These are phyloP conservation scores for Sminthurinus aureus DNA, from an alignment of 2,888 invertebrate genomes.

Conservation along the genomic window DNA sequence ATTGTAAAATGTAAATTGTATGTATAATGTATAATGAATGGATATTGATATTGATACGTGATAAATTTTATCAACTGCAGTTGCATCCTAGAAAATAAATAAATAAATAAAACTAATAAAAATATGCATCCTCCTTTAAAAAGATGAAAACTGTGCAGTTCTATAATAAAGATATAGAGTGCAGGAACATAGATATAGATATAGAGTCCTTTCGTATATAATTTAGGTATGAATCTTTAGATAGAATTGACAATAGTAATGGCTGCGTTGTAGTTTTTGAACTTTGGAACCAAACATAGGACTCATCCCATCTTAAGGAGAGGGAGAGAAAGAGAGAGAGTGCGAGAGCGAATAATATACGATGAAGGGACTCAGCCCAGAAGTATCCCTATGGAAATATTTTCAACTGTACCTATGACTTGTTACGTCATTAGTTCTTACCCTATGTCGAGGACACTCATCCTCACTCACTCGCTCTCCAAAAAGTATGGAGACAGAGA, in stretches of 20 bases:
- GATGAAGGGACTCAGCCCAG: not conserved
- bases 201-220: too few species aligned
- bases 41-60: too few species aligned
- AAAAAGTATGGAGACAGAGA: not conserved
- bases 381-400: not conserved
- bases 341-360: not conserved
- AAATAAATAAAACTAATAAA: too few species aligned
- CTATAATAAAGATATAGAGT: not conserved
- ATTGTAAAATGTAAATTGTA: too few species aligned
- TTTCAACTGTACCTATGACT: not conserved
- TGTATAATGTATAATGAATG: too few species aligned
- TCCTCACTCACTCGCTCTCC: not conserved
- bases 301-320: not conserved
- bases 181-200: not conserved
- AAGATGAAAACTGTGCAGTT: too few species aligned
- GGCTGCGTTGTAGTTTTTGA: not conserved
- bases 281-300: not conserved
- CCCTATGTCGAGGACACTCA: conserved; percentile 7
- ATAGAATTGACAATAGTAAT: not conserved
- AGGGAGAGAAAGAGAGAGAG: not conserved
- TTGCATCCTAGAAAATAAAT: too few species aligned
- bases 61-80: too few species aligned
- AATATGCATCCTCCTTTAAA: too few species aligned
- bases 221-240: not conserved
- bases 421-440: conserved; percentile 19